A percentile compares a stretch with the other conserved stretches of the same genome.
phyloP scores from a whole-genome alignment of 2,888 invertebrate species.

The Automeris io region DNA sequence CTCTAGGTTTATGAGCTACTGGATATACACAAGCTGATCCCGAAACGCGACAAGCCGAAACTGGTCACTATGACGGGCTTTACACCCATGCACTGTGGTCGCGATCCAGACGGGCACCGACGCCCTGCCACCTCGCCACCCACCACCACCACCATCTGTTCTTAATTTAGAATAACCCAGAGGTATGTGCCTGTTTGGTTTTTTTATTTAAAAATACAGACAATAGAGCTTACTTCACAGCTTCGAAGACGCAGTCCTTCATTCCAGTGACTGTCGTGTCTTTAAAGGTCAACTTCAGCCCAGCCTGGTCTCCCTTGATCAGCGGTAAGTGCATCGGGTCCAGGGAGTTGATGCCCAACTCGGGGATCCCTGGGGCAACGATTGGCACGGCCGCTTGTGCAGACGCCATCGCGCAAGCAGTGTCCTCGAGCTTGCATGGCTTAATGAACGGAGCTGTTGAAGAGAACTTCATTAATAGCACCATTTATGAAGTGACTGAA shows the following conservation, averaged over 20 bases:
- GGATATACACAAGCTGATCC: too few relatives aligned
- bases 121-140: too few relatives aligned
- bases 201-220: too few relatives aligned
- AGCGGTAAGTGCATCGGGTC: conserved; percentile 48
- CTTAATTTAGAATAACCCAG: too few relatives aligned
- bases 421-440: conserved; percentile 47
- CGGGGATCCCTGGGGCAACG: conserved; percentile 45
- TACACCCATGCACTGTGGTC: too few relatives aligned
- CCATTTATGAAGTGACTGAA: neutral
- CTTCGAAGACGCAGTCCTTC: conserved; percentile 45
- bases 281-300: conserved; percentile 41
- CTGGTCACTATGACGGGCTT: too few relatives aligned
- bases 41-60: too few relatives aligned
- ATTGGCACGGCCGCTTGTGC: conserved; percentile 43
- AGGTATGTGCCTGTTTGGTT: too few relatives aligned
- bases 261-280: conserved; percentile 48
- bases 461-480: neutral
- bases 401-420: conserved; percentile 35
- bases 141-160: too few relatives aligned
- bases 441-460: conserved; percentile 52
- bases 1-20: too few relatives aligned
- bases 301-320: conserved; percentile 43
- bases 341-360: conserved; percentile 40
- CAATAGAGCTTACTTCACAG: conserved; percentile 59
- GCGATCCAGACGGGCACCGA: too few relatives aligned